Percentiles rank a stretch among this genome's conserved stretches.
Conservation (phyloP, 1,140 invertebrate genomes). For the Oedothorax gibbosus region DNA sequence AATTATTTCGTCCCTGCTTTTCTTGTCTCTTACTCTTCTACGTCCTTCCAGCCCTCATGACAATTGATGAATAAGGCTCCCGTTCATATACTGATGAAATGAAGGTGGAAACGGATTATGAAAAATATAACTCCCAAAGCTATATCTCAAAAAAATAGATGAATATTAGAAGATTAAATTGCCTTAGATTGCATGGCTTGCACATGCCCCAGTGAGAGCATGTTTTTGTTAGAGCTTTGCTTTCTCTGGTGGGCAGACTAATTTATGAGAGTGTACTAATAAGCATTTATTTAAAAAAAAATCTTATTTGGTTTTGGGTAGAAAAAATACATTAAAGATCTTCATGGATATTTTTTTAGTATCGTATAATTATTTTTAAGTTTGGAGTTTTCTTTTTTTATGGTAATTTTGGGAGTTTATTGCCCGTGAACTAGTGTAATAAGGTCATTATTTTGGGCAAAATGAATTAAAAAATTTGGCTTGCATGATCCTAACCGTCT, state of each 20-base stretch:
- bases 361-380: conserved; percentile 33
- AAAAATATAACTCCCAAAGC: conserved; percentile 32
- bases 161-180: conserved; percentile 50
- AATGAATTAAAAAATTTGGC: conserved; percentile 18
- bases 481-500: conserved; percentile 12
- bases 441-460: conserved; percentile 42
- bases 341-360: conserved; percentile 17
- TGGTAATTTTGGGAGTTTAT: conserved; percentile 20
- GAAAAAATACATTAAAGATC: not conserved
- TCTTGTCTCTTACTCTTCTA: conserved; percentile 13
- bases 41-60: not conserved
- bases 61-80: conserved; percentile 21
- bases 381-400: not conserved
- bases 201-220: not conserved
- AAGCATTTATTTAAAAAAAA: conserved; percentile 4
- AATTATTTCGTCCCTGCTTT: too few species aligned
- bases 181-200: conserved; percentile 49
- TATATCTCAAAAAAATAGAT: conserved; percentile 36
- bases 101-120: conserved; percentile 30
- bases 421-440: conserved; percentile 41
- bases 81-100: conserved; percentile 40
- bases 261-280: conserved; percentile 56
- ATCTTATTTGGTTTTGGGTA: conserved; percentile 21
- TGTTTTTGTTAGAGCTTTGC: too few species aligned
- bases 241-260: not conserved